phyloP scores from a whole-genome alignment of 2,888 invertebrate species.

The Epinotia demarniana region DNA sequence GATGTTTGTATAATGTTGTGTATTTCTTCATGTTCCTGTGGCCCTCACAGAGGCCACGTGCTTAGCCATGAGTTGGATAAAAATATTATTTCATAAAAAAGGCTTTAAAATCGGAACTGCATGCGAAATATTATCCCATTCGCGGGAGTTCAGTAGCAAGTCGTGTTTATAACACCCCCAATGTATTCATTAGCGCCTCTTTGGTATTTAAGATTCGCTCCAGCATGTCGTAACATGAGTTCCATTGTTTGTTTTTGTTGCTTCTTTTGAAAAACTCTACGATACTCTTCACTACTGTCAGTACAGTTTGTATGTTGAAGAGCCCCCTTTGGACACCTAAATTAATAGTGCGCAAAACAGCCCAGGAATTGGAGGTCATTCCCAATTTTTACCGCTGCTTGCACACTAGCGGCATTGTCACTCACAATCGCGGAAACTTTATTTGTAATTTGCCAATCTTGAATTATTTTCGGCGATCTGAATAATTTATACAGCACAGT shows the following conservation, averaged over 20 bases:
- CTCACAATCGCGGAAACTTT: constrained; percentile 5
- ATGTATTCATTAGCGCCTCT: constrained; percentile 1
- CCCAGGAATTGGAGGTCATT: background rate
- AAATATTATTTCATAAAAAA: constrained; percentile 6
- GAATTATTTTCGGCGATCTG: constrained; percentile 11
- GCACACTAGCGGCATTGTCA: constrained; percentile 13
- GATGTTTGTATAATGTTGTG: background rate
- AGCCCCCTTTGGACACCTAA: constrained; percentile 8
- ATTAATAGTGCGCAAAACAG: constrained; percentile 24
- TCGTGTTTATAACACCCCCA: background rate
- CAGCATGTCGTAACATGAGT: background rate
- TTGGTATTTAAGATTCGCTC: background rate
- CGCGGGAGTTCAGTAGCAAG: background rate
- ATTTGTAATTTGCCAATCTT: constrained; percentile 12
- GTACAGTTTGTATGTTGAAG: background rate
- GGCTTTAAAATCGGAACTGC: background rate
- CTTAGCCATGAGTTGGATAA: background rate
- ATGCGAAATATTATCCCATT: background rate
- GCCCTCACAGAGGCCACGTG: background rate
- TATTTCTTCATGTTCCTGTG: background rate
- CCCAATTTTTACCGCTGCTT: constrained; percentile 4
- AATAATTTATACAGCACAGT: constrained; percentile 6
- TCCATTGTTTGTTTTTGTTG: constrained; percentile 1
- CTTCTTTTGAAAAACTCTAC: constrained; percentile 8
- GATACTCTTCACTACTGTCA: background rate